Evolutionary conservation across 2,113 vertebrate genomes (phyloP).

Genomic region (Falcunculus frontatus): DNA sequence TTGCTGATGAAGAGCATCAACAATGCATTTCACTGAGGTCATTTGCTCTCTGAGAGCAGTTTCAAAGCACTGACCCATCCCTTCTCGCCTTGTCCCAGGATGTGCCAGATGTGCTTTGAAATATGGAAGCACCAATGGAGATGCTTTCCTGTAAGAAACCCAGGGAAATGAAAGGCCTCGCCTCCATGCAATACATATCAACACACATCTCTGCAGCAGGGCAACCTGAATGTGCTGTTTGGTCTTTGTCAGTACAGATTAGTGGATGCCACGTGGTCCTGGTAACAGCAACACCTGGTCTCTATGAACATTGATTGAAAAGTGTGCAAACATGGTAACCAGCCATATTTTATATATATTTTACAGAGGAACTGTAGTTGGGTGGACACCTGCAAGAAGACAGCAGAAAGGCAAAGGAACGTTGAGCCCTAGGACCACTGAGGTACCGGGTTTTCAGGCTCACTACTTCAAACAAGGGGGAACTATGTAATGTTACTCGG

Average conservation of each 20-base stretch:
- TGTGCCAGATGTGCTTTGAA: neutral
- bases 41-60: neutral
- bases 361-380: neutral
- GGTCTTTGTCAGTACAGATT: neutral
- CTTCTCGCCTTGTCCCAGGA: neutral
- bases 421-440: neutral
- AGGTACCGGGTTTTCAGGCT: neutral
- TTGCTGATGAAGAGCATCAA: neutral
- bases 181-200: too few species aligned
- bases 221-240: neutral
- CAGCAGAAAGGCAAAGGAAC: neutral
- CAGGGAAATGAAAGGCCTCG: neutral
- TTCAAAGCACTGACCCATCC: neutral
- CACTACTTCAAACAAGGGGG: neutral
- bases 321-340: neutral
- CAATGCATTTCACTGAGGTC: neutral
- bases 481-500: neutral
- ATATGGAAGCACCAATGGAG: neutral
- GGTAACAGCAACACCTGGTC: neutral
- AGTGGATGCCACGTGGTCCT: fast-evolving
- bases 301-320: neutral
- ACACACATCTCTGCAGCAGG: neutral
- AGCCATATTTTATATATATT: neutral
- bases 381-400: neutral
- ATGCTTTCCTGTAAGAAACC: neutral